Percentiles rank a stretch among this genome's conserved stretches.
These are phyloP conservation scores for Pangasius larnaudii DNA, from an alignment of 2,797 vertebrate species.

Conservation along the genomic window DNA sequence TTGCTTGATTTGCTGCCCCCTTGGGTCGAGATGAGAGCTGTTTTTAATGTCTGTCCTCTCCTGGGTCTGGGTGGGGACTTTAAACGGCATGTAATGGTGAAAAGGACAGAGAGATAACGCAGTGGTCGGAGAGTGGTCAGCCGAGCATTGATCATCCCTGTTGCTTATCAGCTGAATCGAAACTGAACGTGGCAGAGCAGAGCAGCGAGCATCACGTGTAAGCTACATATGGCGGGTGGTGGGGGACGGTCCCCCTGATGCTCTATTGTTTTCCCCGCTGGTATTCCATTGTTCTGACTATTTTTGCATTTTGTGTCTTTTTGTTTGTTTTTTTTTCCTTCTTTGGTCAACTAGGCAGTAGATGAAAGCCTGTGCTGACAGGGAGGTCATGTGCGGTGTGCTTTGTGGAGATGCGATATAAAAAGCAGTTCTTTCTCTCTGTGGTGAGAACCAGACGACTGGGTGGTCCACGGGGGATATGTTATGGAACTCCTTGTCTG, in stretches of 20 bases:
- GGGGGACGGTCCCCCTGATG: conserved; percentile 35
- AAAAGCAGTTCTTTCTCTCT: conserved; percentile 69
- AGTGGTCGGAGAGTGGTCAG: conserved; percentile 31
- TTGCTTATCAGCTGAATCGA: conserved; percentile 29
- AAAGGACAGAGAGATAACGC: conserved; percentile 51
- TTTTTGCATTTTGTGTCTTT: not conserved
- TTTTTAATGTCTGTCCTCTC: conserved; percentile 50
- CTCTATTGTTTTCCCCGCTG: conserved; percentile 48
- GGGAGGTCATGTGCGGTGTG: conserved; percentile 41
- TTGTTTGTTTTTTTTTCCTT: not conserved
- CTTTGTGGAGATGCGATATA: conserved; percentile 54
- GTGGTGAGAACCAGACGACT: conserved; percentile 62
- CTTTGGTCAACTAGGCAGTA: conserved; percentile 45
- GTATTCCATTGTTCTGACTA: conserved; percentile 43
- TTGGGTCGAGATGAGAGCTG: conserved; percentile 44
- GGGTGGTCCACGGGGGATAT: conserved; percentile 43
- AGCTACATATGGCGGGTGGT: conserved; percentile 23
- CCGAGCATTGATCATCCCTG: conserved; percentile 44
- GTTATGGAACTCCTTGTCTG: conserved; percentile 50
- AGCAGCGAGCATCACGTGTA: conserved; percentile 13
- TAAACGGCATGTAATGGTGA: conserved; percentile 16
- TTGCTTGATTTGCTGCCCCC: conserved; percentile 41
- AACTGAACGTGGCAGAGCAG: not conserved
- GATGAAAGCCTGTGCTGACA: conserved; percentile 47
- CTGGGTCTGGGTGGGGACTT: conserved; percentile 49